Percentiles rank a stretch among this genome's conserved stretches.
Conservation (phyloP, 2,888 invertebrate genomes). For the Cheilosia impressa region DNA sequence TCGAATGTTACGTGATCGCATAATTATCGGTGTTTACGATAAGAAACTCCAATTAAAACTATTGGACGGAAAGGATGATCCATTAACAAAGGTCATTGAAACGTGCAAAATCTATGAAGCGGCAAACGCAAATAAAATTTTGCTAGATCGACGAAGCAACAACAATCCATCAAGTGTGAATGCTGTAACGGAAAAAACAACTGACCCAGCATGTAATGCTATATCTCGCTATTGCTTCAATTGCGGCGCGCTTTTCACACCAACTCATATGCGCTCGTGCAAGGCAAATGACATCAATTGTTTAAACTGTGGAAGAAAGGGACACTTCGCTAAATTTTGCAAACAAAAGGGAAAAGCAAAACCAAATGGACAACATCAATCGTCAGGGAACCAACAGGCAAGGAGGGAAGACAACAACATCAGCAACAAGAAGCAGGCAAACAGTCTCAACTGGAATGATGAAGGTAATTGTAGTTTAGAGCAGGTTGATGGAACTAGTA, state of each 20-base stretch:
- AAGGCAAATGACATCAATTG: too few species aligned
- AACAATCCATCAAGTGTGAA: too few species aligned
- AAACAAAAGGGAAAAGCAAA: conserved; percentile 32
- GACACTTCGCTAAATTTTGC: conserved; percentile 28
- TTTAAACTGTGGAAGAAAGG: conserved; percentile 3
- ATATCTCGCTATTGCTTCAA: too few species aligned
- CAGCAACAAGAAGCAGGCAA: conserved; percentile 14
- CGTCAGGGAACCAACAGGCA: not conserved
- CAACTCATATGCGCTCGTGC: too few species aligned
- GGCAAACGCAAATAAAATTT: conserved; percentile 52
- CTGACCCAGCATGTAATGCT: too few species aligned
- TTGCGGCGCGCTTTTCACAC: too few species aligned
- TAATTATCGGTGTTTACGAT: conserved; percentile 68
- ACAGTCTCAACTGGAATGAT: conserved; percentile 11
- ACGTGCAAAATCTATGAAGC: conserved; percentile 64
- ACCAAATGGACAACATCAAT: not conserved
- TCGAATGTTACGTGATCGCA: conserved; percentile 73
- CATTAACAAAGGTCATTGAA: conserved; percentile 62
- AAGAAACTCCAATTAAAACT: conserved; percentile 73
- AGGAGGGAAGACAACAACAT: too few species aligned
- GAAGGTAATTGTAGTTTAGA: not conserved
- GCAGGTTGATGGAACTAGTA: too few species aligned
- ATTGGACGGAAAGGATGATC: conserved; percentile 64
- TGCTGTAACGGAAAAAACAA: too few species aligned
- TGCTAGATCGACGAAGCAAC: not conserved